phyloP scores from a whole-genome alignment of 2,888 invertebrate genomes.

The Drosophila prolongata region DNA sequence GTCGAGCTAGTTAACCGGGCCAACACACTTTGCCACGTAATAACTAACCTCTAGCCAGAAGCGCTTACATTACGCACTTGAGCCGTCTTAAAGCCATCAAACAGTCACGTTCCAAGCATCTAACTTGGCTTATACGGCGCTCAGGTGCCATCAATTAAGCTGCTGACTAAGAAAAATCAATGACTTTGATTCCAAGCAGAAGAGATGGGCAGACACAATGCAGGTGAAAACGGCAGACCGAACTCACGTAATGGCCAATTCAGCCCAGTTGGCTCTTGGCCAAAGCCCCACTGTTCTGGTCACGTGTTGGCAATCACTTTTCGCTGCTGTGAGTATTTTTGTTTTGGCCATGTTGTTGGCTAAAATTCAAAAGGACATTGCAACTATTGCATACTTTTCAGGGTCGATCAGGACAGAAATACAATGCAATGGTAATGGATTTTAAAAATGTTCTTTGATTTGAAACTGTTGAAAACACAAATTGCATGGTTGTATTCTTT shows the following conservation, averaged over 20 bases:
- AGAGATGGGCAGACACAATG: constrained; percentile 27
- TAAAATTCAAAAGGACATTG: constrained; percentile 16
- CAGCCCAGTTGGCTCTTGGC: constrained; percentile 63
- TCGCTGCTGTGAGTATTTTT: constrained; percentile 4
- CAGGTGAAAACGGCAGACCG: constrained; percentile 25
- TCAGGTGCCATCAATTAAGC: constrained; percentile 41
- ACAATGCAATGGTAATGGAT: background rate
- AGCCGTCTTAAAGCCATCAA: constrained; percentile 12
- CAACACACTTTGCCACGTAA: constrained; percentile 20
- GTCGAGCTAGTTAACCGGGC: constrained; percentile 5
- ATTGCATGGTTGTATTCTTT: background rate
- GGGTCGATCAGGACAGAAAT: constrained; percentile 34
- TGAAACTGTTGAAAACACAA: no score
- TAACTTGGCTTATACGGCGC: constrained; percentile 17
- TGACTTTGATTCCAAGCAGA: constrained; percentile 51
- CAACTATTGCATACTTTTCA: constrained; percentile 59
- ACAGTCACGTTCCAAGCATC: constrained; percentile 32
- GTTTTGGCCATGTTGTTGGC: constrained; percentile 25
- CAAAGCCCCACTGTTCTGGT: constrained; percentile 47
- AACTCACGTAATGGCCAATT: constrained; percentile 56
- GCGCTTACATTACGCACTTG: constrained; percentile 34
- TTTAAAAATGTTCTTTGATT: no score
- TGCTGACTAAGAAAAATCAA: constrained; percentile 59
- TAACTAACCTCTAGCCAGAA: constrained; percentile 1
- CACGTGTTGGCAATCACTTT: constrained; percentile 37